Percentiles rank a stretch among this genome's conserved stretches.
These are phyloP conservation scores for Acleris laterana DNA, from an alignment of 2,888 invertebrate species.

Conservation along the genomic window DNA sequence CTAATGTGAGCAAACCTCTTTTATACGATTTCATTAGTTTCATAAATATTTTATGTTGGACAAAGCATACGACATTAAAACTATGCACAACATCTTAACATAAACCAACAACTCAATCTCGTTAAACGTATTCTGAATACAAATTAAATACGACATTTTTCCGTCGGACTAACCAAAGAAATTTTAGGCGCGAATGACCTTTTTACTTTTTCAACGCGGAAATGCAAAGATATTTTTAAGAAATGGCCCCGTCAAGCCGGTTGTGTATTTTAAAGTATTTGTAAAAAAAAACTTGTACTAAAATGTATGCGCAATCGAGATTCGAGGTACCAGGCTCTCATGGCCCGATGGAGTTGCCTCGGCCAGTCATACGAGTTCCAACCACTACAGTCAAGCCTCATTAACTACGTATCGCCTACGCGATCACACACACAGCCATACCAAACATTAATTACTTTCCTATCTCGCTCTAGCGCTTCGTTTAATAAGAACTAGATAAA, in stretches of 20 bases:
- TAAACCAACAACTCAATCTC: constrained; percentile 54
- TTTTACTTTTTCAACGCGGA: constrained; percentile 78
- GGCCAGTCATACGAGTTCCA: constrained; percentile 62
- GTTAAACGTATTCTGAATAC: constrained; percentile 52
- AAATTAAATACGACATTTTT: constrained; percentile 45
- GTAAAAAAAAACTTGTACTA: constrained; percentile 74
- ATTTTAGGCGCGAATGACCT: constrained; percentile 73
- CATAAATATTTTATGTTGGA: constrained; percentile 1
- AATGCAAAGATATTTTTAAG: constrained; percentile 78
- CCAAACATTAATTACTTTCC: constrained; percentile 61
- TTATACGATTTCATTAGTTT: constrained; percentile 8
- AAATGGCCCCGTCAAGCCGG: constrained; percentile 73
- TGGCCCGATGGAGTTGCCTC: constrained; percentile 57
- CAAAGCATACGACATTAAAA: constrained; percentile 16
- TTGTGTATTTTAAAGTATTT: constrained; percentile 72
- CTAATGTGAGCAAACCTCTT: neutral
- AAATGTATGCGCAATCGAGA: constrained; percentile 82
- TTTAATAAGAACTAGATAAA: constrained; percentile 45
- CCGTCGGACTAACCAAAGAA: constrained; percentile 43
- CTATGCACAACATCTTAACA: constrained; percentile 42
- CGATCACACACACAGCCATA: constrained; percentile 56
- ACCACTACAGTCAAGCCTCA: constrained; percentile 57
- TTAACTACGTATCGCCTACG: constrained; percentile 65
- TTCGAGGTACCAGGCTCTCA: constrained; percentile 75
- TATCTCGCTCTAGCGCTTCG: constrained; percentile 66